phyloP scores from a whole-genome alignment of 2,113 vertebrate genomes.

The Aythya baeri region DNA sequence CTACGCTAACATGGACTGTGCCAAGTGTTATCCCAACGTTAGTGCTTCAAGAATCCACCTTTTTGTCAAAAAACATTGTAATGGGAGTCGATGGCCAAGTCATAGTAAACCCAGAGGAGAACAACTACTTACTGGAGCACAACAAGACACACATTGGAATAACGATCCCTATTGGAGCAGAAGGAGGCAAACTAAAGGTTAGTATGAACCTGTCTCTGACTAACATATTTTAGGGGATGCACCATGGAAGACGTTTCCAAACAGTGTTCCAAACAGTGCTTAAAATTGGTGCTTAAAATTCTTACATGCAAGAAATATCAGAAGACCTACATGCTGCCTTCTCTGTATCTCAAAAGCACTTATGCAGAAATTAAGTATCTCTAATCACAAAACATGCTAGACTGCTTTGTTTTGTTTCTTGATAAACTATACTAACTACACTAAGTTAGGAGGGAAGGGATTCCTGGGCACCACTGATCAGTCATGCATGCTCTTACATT shows the following conservation, averaged over 20 bases:
- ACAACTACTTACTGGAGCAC: conserved; percentile 68
- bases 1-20: conserved; percentile 78
- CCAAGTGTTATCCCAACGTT: conserved; percentile 77
- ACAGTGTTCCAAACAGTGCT: neutral
- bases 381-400: neutral
- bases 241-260: neutral
- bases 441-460: neutral
- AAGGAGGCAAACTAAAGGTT: conserved; percentile 74
- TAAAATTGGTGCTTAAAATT: neutral
- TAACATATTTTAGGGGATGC: neutral
- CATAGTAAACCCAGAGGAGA: conserved; percentile 19
- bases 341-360: neutral
- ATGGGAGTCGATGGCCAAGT: conserved; percentile 76
- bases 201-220: neutral
- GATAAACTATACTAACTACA: neutral
- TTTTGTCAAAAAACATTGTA: conserved; percentile 69
- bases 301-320: neutral
- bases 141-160: conserved; percentile 59
- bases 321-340: neutral
- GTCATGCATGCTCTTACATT: neutral
- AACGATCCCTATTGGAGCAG: conserved; percentile 80
- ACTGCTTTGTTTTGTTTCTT: neutral
- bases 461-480: neutral
- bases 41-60: conserved; percentile 63
- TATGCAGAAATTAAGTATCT: neutral